Evolutionary conservation across 1,140 invertebrate species (phyloP).

Genomic region (Orchestia grillus): DNA sequence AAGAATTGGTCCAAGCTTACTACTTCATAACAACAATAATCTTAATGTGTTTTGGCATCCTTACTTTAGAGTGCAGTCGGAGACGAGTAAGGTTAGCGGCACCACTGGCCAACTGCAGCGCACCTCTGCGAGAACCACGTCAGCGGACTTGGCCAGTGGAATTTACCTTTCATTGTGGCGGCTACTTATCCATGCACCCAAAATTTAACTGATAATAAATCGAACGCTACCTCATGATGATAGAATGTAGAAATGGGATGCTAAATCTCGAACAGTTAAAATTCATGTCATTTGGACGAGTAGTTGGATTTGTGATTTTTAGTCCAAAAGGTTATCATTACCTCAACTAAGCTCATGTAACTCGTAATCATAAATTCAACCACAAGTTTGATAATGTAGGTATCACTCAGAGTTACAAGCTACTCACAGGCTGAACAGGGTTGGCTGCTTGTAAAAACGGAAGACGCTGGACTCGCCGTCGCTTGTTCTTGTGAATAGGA

Average conservation of each 20-base stretch:
- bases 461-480: constrained; percentile 2
- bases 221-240: background rate
- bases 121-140: too few relatives aligned
- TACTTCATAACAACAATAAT: too few relatives aligned
- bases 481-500: background rate
- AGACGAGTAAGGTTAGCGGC: too few relatives aligned
- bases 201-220: background rate
- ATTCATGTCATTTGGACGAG: background rate
- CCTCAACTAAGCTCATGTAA: background rate
- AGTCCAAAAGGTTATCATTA: background rate
- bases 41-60: too few relatives aligned
- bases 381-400: background rate
- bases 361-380: background rate
- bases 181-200: background rate
- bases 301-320: background rate
- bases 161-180: background rate
- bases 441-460: constrained; percentile 21
- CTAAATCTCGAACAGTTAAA: background rate
- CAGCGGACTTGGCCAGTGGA: too few relatives aligned
- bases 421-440: background rate
- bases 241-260: background rate
- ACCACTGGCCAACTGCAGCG: too few relatives aligned
- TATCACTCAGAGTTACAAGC: background rate
- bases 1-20: too few relatives aligned
- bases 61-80: too few relatives aligned